Evolutionary conservation across 2,888 invertebrate genomes (phyloP).

Genomic region (Syrista parreyssii): DNA sequence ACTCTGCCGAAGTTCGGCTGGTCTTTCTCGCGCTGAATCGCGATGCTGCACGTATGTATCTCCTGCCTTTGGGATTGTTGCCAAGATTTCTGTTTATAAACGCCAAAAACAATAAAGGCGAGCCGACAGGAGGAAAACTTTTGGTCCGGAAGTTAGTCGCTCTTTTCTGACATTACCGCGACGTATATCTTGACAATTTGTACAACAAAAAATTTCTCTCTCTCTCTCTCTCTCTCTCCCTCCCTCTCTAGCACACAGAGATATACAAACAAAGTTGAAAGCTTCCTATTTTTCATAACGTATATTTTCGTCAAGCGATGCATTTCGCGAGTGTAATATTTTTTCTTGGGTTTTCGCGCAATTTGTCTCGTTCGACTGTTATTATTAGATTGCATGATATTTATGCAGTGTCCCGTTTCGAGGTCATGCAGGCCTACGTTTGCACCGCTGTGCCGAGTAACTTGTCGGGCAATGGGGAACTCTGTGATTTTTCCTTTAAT

Average conservation of each 20-base stretch:
- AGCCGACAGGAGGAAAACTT: slow-evolving; percentile 41
- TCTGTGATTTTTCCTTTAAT: background rate
- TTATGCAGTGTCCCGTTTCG: background rate
- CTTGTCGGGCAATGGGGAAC: background rate
- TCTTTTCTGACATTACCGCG: slow-evolving; percentile 20
- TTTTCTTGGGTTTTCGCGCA: background rate
- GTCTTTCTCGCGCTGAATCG: background rate
- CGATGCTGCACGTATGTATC: background rate
- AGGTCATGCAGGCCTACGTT: background rate
- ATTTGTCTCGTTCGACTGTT: background rate
- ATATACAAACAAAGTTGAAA: background rate
- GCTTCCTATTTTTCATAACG: background rate
- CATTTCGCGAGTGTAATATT: too few species aligned
- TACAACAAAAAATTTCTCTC: slow-evolving; percentile 27
- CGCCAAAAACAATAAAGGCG: slow-evolving; percentile 50
- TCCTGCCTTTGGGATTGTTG: slow-evolving; percentile 34
- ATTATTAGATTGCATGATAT: background rate
- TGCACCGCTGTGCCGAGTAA: background rate
- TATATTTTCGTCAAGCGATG: background rate
- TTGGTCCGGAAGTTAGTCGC: slow-evolving; percentile 11
- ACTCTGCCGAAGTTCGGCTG: background rate
- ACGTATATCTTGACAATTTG: slow-evolving; percentile 34
- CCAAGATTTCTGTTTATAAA: slow-evolving; percentile 57
- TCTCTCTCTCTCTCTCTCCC: slow-evolving; percentile 24
- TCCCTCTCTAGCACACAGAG: background rate